Conservation (phyloP, 2,888 invertebrate genomes). For the Zaprionus lineosus region DNA sequence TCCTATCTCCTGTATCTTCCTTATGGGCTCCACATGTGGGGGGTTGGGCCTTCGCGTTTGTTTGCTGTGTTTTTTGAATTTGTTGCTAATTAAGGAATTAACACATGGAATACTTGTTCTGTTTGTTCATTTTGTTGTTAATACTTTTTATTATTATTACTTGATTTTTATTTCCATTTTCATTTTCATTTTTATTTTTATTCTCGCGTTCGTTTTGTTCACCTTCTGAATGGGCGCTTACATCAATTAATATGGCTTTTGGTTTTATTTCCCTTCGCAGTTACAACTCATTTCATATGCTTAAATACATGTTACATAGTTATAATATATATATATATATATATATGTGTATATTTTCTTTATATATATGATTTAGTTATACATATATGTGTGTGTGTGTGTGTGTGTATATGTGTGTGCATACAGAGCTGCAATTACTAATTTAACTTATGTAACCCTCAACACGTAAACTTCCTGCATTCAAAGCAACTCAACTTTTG, state of each 20-base stretch:
- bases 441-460: slow-evolving; percentile 33
- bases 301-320: slow-evolving; percentile 72
- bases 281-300: slow-evolving; percentile 69
- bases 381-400: slow-evolving; percentile 19
- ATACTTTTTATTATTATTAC: too few relatives aligned
- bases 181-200: too few relatives aligned
- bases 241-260: slow-evolving; percentile 16
- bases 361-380: slow-evolving; percentile 18
- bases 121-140: slow-evolving; percentile 36
- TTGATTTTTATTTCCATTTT: too few relatives aligned
- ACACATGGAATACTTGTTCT: slow-evolving; percentile 35
- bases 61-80: slow-evolving; percentile 55
- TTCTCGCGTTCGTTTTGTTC: too few relatives aligned
- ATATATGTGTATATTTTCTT: slow-evolving; percentile 24
- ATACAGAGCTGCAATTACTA: slow-evolving; percentile 38
- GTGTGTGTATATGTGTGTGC: slow-evolving; percentile 18
- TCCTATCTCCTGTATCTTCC: too few relatives aligned
- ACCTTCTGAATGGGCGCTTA: slow-evolving; percentile 23
- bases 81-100: slow-evolving; percentile 66
- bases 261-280: slow-evolving; percentile 36
- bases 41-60: not conserved
- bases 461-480: slow-evolving; percentile 36
- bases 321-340: slow-evolving; percentile 49
- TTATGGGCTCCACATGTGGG: too few relatives aligned
- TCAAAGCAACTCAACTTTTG: slow-evolving; percentile 57